Evolutionary conservation across 2,797 vertebrate species (phyloP).

Genomic region (Ambastaia sidthimunki): DNA sequence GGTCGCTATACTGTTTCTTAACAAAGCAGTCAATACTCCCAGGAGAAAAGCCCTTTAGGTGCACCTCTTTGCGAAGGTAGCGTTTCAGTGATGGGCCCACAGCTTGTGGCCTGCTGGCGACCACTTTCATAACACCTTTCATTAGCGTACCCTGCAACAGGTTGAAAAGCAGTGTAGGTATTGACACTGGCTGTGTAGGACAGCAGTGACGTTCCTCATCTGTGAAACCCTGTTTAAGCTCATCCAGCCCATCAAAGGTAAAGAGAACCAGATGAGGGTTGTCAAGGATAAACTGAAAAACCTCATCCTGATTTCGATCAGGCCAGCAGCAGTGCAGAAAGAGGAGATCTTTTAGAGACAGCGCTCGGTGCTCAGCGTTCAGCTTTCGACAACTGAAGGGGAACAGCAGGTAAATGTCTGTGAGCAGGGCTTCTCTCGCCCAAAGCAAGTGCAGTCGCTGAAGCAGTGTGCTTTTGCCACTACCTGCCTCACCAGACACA

Average conservation of each 20-base stretch:
- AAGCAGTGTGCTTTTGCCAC: conserved; percentile 86
- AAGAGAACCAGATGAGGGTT: conserved; percentile 82
- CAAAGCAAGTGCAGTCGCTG: conserved; percentile 84
- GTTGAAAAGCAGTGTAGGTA: conserved; percentile 82
- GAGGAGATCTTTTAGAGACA: conserved; percentile 80
- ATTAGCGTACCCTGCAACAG: conserved; percentile 86
- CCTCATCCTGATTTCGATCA: conserved; percentile 75
- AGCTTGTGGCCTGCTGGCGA: conserved; percentile 83
- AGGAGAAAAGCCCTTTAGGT: conserved; percentile 84
- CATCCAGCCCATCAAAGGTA: conserved; percentile 89
- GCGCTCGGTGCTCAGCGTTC: conserved; percentile 71
- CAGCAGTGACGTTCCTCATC: conserved; percentile 83
- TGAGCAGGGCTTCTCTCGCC: conserved; percentile 74
- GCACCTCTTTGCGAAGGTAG: conserved; percentile 79
- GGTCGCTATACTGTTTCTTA: conserved; percentile 79
- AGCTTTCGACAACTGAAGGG: conserved; percentile 87
- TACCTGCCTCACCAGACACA: conserved; percentile 85
- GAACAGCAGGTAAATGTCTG: conserved; percentile 81
- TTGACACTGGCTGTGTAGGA: conserved; percentile 76
- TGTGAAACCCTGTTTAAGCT: conserved; percentile 83
- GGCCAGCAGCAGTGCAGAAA: conserved; percentile 90
- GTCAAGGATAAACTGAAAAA: conserved; percentile 85
- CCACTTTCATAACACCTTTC: conserved; percentile 82
- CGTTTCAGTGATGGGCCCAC: conserved; percentile 74
- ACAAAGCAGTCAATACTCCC: conserved; percentile 80